A percentile compares a stretch with the other conserved stretches of the same genome.
Conservation (phyloP, 1,140 invertebrate species). For the Trigoniulus corallinus region DNA sequence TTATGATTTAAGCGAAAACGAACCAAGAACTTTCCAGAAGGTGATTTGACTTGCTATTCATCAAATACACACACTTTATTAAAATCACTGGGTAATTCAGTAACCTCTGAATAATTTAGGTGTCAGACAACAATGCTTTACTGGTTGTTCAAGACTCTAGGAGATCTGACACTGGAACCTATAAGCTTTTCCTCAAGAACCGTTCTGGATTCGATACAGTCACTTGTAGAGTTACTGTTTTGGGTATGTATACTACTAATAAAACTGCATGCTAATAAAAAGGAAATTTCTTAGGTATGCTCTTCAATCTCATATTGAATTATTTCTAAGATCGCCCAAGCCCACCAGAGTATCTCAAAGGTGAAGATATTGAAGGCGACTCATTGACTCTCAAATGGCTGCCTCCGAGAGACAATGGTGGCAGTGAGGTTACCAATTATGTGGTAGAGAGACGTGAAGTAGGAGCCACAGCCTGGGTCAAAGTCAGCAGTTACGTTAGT, state of each 20-base stretch:
- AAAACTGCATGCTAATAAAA: conserved; percentile 15
- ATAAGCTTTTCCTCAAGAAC: conserved; percentile 84
- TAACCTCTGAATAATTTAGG: conserved; percentile 20
- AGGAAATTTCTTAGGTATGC: neutral
- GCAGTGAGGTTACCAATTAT: conserved; percentile 89
- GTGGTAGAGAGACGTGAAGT: conserved; percentile 87
- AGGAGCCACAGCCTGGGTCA: conserved; percentile 62
- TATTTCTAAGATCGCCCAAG: conserved; percentile 54
- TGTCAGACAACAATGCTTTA: conserved; percentile 69
- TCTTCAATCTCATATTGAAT: neutral
- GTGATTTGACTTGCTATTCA: conserved; percentile 14
- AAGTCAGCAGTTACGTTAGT: conserved; percentile 77
- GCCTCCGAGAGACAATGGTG: conserved; percentile 88
- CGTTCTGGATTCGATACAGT: conserved; percentile 86
- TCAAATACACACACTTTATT: conserved; percentile 2
- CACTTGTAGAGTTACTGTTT: conserved; percentile 79
- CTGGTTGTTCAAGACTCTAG: conserved; percentile 84
- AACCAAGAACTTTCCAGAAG: conserved; percentile 61
- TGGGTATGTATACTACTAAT: conserved; percentile 34
- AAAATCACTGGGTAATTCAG: neutral
- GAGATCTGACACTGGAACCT: conserved; percentile 75
- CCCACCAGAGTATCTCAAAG: conserved; percentile 68
- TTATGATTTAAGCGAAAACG: conserved; percentile 57
- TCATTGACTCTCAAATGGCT: conserved; percentile 89
- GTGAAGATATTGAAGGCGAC: conserved; percentile 89